Base-by-base conservation (phyloP, 2,113 vertebrate species). In the Prunella fulvescens region DNA sequence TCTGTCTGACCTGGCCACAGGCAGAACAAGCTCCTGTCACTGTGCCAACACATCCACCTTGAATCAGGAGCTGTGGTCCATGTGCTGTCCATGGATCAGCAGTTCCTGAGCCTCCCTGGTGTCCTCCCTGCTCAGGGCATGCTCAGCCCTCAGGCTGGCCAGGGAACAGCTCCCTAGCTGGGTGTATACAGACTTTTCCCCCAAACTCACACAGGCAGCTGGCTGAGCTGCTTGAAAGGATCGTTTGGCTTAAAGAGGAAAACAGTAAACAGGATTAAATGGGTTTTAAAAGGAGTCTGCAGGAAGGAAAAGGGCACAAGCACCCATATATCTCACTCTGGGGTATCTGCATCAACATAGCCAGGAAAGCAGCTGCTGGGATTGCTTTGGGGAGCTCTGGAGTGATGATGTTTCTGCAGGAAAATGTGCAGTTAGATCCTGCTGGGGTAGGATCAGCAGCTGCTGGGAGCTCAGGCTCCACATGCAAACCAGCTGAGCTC, bases 161-260 rank as follows among this genome's bases (percentile, higher is more conserved):
- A 85, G 57, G 64, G 67, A 92, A 33, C 19, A 40, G 29, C 80
- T 77, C 78, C 57, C 74, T 25, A 33, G 47, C 20, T 37, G 2
- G 70, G 42, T 74, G 24, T 48, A 16, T 29, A 54, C 22, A 31
- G 88, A 60, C 60, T 66, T 94, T 93, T 70, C 50, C 69, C 87
- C 84, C 39, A 93, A 73, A 93, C 78, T 94, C 58, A 69, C 28
- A 7, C 26, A 37, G 67, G 47, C 37, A 73, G 70, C 74, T 84
- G 89, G 50, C 85, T 92, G 78, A 97, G 48, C 81, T 90, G 72
- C 70, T 64, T 95, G 91, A 95, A 96, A 44, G 95, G 64, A 91
- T 53, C 13, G 2, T 85, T 95, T 96, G 88, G 80, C 88, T 78
- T 77, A 23, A 51, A 93, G 64, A 80, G 77, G 39, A 93, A 97